These are phyloP conservation scores for Crotophaga sulcirostris DNA, from an alignment of 2,113 vertebrate species.

Conservation along the genomic window DNA sequence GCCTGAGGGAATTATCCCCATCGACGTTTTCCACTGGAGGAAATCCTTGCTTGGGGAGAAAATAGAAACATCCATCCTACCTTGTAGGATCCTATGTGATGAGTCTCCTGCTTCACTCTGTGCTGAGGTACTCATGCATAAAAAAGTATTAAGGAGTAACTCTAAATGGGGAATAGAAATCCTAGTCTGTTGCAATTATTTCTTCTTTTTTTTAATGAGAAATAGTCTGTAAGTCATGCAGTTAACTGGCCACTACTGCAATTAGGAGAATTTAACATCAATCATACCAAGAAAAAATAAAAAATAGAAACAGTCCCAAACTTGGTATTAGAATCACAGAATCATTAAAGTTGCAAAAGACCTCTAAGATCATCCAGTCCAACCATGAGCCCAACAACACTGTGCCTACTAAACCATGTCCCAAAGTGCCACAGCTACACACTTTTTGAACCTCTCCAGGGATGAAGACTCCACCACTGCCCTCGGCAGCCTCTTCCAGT, in stretches of 20 bases:
- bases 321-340: background rate
- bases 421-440: too few species aligned
- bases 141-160: background rate
- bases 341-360: too few species aligned
- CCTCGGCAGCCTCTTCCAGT: too few species aligned
- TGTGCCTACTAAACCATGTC: too few species aligned
- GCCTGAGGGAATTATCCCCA: background rate
- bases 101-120: background rate
- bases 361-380: too few species aligned
- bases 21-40: accelerated
- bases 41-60: background rate
- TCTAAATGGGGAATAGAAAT: background rate
- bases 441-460: too few species aligned
- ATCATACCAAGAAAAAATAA: background rate
- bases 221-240: background rate
- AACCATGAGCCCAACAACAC: too few species aligned
- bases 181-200: background rate
- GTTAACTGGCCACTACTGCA: background rate
- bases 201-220: too few species aligned
- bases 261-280: background rate
- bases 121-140: accelerated
- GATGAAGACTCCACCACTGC: too few species aligned
- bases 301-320: background rate
- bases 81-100: background rate
- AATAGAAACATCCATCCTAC: background rate